Base-by-base conservation (phyloP, 1,140 invertebrate species). In the Drosophila ananassae region DNA sequence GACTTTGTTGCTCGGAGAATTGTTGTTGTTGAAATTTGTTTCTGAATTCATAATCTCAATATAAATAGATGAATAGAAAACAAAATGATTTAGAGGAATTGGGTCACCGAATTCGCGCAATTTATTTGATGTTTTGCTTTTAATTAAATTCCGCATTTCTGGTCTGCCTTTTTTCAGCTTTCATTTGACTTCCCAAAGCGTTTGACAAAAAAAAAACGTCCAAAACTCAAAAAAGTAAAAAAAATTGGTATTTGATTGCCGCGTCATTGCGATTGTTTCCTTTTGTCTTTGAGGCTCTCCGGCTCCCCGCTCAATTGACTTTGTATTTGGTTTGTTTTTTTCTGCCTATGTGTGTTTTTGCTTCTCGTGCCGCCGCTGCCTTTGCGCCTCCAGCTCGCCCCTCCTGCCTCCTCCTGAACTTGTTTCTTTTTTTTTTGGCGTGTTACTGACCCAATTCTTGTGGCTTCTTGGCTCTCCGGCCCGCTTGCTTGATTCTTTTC, bases 361-460 rank as follows among this genome's bases (percentile, higher is more conserved):
- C 25, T 28, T 28, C 25, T 28, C 17, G 17, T 17, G 17, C 17
- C 17, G 17, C 17, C 17, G 17, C 25, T 28, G 25, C 6, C 25
- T 28, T 28, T 28, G 25, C 25, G 25, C 25, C 25, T 6, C 0
- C 25, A 6, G 5, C 25, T 28, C 41, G 37, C 52, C 30, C 28
- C 48, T 10, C 55, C 50, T 47, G 69, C 60, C 62, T 47, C 50
- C 66, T 67, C 66, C 55, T 60, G 5, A 1, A 32, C 63, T 44
- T 47, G 2, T 3, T 37, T 66, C 50, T 76, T 66, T 39, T 69
- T 61, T 60, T 68, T 85, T 84, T 77, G 52, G 83, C 64, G 78
- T 89, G 83, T 87, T 87, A 87, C 83, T 87, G 82, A 87, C 82
- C 82, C 78, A 87, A 87, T 87, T 87, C 82, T 89, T 79, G 78